Conservation (phyloP, 1,140 invertebrate genomes). For the Sminthurinus signatus region DNA sequence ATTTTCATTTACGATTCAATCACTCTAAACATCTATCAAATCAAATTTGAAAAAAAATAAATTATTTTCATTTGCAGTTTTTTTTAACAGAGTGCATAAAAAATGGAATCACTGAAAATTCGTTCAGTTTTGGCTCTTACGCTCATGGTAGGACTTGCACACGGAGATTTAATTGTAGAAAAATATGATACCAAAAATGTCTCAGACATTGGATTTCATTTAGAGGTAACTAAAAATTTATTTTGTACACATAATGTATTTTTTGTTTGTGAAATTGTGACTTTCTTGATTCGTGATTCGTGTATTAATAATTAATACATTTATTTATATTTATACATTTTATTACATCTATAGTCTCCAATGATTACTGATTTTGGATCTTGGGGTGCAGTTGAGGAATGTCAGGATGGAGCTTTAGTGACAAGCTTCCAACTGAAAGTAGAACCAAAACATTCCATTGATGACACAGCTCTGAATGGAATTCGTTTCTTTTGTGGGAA, state of each 20-base stretch:
- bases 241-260: no score
- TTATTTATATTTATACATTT: neutral
- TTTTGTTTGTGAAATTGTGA: no score
- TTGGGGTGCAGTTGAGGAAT: constrained; percentile 16
- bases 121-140: neutral
- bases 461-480: constrained; percentile 22
- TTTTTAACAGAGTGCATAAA: no score
- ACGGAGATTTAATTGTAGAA: neutral
- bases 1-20: no score
- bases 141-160: neutral
- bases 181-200: neutral
- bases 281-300: no score
- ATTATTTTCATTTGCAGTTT: no score
- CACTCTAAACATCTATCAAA: no score
- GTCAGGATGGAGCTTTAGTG: constrained; percentile 3
- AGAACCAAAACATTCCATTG: constrained; percentile 13
- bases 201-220: neutral
- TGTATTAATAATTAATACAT: no score
- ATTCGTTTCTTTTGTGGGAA: constrained; percentile 22
- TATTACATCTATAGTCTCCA: constrained; percentile 15
- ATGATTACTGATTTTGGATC: constrained; percentile 22
- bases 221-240: no score
- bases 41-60: no score
- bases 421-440: constrained; percentile 20
- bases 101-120: no score